phyloP scores from a whole-genome alignment of 1,140 invertebrate genomes.

The Eriosoma lanigerum region DNA sequence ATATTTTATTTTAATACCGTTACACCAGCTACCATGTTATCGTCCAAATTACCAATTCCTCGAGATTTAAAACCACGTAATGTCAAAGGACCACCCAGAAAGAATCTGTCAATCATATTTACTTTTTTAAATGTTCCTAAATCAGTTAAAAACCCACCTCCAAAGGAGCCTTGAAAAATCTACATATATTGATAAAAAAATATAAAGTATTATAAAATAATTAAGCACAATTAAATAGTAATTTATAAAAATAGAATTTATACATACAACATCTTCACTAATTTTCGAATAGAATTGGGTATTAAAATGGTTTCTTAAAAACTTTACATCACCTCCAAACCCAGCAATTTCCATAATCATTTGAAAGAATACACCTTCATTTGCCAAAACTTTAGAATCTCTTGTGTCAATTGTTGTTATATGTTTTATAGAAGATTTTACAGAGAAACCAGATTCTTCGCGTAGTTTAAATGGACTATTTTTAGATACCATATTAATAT shows the following conservation, averaged over 20 bases:
- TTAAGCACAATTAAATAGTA: background rate
- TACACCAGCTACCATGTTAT: conserved; percentile 70
- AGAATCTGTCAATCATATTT: conserved; percentile 77
- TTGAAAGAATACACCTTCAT: conserved; percentile 69
- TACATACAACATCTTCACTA: conserved; percentile 15
- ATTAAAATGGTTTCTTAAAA: conserved; percentile 78
- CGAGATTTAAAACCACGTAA: conserved; percentile 79
- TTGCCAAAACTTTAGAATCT: conserved; percentile 77
- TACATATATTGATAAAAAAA: background rate
- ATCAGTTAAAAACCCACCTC: conserved; percentile 69
- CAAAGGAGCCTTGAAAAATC: conserved; percentile 68
- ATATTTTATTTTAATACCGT: conserved; percentile 58
- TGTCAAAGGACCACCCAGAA: conserved; percentile 81
- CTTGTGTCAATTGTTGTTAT: conserved; percentile 75
- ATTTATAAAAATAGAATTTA: background rate
- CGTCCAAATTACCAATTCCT: conserved; percentile 77
- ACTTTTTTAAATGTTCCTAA: conserved; percentile 65
- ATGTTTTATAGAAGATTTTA: conserved; percentile 82
- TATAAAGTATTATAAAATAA: no score
- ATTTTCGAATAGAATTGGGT: conserved; percentile 69
- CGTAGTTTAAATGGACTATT: conserved; percentile 75
- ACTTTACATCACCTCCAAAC: conserved; percentile 81
- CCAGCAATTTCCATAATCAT: conserved; percentile 79
- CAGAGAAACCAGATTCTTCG: conserved; percentile 78
- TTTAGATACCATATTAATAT: conserved; percentile 67